phyloP scores from a whole-genome alignment of 2,797 vertebrate genomes.

The Sebastes vulpes region DNA sequence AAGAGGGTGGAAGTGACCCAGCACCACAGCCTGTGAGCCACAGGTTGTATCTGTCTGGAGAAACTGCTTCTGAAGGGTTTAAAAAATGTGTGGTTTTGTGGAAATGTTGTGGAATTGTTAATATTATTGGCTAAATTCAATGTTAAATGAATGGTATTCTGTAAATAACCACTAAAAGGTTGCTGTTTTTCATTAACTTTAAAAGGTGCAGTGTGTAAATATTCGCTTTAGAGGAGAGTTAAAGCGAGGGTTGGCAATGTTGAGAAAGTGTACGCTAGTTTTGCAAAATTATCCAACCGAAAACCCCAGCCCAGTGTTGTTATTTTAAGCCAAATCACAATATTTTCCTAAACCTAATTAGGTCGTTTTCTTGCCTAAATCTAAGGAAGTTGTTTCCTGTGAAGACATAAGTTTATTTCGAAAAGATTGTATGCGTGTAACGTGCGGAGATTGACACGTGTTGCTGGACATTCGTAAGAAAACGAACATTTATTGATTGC shows the following conservation, averaged over 20 bases:
- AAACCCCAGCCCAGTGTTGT: not conserved
- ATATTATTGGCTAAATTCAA: not conserved
- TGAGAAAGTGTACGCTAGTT: not conserved
- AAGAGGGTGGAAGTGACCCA: constrained; percentile 38
- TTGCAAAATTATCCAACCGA: not conserved
- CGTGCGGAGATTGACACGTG: rapidly evolving
- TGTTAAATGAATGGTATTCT: not conserved
- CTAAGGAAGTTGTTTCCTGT: no score
- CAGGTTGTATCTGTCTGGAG: not conserved
- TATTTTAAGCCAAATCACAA: no score
- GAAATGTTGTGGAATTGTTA: not conserved
- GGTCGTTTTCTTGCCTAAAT: rapidly evolving
- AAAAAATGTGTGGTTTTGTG: not conserved
- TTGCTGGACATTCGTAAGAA: no score
- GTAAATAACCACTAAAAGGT: not conserved
- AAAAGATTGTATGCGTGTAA: no score
- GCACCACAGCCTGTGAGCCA: not conserved
- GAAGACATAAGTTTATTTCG: no score
- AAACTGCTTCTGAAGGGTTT: not conserved
- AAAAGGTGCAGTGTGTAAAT: not conserved
- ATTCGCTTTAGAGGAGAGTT: not conserved
- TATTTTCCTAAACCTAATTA: no score
- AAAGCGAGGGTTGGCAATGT: not conserved
- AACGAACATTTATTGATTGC: not conserved
- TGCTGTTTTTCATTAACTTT: not conserved